Evolutionary conservation across 1,140 invertebrate species (phyloP).

Genomic region (Brachionus plicatilis): DNA sequence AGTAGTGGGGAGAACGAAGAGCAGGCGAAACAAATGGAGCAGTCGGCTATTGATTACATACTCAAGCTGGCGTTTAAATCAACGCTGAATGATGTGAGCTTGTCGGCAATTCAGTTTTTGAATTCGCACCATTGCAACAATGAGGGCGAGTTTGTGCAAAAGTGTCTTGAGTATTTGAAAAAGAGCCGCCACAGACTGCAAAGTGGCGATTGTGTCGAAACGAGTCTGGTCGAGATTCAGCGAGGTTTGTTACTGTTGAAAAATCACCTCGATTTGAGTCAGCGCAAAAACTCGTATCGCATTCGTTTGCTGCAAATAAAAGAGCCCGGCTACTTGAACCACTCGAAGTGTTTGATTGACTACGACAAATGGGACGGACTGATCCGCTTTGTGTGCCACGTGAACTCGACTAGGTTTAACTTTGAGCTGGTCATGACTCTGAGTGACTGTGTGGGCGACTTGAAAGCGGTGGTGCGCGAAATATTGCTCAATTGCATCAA

Average conservation of each 20-base stretch:
- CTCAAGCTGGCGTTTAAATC: constrained; percentile 24
- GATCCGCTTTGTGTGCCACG: constrained; percentile 75
- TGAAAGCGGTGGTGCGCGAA: constrained; percentile 64
- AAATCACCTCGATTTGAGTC: constrained; percentile 84
- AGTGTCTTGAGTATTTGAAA: constrained; percentile 54
- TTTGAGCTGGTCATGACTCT: constrained; percentile 61
- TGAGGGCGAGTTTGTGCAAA: constrained; percentile 61
- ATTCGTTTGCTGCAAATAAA: constrained; percentile 59
- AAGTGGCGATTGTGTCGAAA: constrained; percentile 58
- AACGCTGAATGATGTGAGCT: not conserved
- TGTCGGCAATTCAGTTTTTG: constrained; percentile 27
- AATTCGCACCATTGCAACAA: not conserved
- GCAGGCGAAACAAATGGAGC: not conserved
- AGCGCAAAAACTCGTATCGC: constrained; percentile 65
- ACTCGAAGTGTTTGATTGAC: constrained; percentile 64
- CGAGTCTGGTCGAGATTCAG: constrained; percentile 78
- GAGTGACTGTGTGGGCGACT: constrained; percentile 77
- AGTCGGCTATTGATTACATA: constrained; percentile 4
- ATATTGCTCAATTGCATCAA: not conserved
- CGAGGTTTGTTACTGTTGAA: constrained; percentile 76
- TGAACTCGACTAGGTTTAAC: constrained; percentile 50
- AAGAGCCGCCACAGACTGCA: not conserved
- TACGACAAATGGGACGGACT: not conserved
- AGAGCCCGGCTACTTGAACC: constrained; percentile 72
- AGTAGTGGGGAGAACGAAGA: not conserved